Base-by-base conservation (phyloP, 2,797 vertebrate species). In the Labeo calbasu region DNA sequence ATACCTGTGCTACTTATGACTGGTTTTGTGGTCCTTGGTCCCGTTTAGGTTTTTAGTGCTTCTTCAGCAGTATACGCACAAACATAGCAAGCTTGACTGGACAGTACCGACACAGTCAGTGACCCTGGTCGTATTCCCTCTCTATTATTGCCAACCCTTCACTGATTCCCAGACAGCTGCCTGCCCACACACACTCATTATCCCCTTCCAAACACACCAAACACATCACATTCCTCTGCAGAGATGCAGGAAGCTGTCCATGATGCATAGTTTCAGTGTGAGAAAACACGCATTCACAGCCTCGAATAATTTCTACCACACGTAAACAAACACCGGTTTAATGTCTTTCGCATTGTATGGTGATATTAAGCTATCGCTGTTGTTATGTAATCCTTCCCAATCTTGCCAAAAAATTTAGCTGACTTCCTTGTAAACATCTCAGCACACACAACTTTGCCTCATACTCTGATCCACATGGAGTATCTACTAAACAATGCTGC, bases 401-500 rank as follows among this genome's bases (percentile, higher is more conserved):
- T 89, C 90, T 94, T 94, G 94, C 94, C 89, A 15, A 92, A 91
- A 88, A 15, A 80, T 88, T 91, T 90, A 91, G 88, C 88, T 92
- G 88, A 84, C 91, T 95, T 94, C 92, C 94, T 79, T 86, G 83
- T 92, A 93, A 94, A 94, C 92, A 92, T 94, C 93, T 93, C 91
- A 32, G 17, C 25, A 55, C 75, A 79, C 80, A 75, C 70, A 82
- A 75, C 32, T 48, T 19, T 70, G 23, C 40, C 68, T 43, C 50
- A 28, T 84, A 63, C 65, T 75, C 68, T 59, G 48, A 15, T 76
- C 40, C 23, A 71, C 82, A 51, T 81, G 50, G 73, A 40, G 8
- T 53, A 59, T 72, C 69, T 43, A 21, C 65, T 77, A 79, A 84
- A 88, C 85, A 88, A 86, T 84, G 83, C 63, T 43, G 23, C 69